phyloP scores from a whole-genome alignment of 2,888 invertebrate genomes.

The Spodoptera exigua region DNA sequence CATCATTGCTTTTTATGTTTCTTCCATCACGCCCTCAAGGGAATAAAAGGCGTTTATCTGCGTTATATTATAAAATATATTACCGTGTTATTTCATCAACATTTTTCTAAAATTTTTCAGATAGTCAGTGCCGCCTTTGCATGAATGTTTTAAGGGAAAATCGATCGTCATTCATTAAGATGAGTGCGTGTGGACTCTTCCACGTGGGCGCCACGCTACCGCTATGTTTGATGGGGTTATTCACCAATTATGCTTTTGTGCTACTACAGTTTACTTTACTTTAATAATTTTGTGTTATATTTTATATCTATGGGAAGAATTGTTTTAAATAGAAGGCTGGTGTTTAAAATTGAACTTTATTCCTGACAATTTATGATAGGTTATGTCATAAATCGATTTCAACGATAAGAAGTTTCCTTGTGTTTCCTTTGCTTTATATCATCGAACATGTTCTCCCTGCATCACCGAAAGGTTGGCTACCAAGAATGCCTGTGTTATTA shows the following conservation, averaged over 20 bases:
- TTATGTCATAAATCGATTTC: too few species aligned
- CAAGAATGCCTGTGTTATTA: too few species aligned
- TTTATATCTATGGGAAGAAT: too few species aligned
- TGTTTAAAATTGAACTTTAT: too few species aligned
- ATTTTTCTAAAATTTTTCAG: background rate
- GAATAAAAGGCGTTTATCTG: background rate
- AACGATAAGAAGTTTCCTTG: too few species aligned
- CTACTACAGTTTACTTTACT: constrained; percentile 17
- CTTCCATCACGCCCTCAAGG: background rate
- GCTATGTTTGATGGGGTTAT: background rate
- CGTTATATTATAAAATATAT: fast-evolving
- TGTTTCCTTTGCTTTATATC: too few species aligned
- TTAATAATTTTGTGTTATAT: background rate
- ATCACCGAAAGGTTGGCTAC: too few species aligned
- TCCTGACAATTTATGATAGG: too few species aligned
- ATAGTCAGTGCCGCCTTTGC: constrained; percentile 2
- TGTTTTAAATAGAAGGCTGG: too few species aligned
- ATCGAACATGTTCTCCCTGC: too few species aligned
- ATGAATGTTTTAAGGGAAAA: constrained; percentile 1
- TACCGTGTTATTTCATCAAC: background rate
- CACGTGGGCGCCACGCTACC: constrained; percentile 1
- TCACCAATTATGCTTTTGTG: constrained; percentile 6
- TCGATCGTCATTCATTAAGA: background rate
- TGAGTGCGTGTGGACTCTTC: constrained; percentile 13
- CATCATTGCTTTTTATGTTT: background rate